These are phyloP conservation scores for Slavum lentiscoides DNA, from an alignment of 2,888 invertebrate genomes.

Conservation along the genomic window DNA sequence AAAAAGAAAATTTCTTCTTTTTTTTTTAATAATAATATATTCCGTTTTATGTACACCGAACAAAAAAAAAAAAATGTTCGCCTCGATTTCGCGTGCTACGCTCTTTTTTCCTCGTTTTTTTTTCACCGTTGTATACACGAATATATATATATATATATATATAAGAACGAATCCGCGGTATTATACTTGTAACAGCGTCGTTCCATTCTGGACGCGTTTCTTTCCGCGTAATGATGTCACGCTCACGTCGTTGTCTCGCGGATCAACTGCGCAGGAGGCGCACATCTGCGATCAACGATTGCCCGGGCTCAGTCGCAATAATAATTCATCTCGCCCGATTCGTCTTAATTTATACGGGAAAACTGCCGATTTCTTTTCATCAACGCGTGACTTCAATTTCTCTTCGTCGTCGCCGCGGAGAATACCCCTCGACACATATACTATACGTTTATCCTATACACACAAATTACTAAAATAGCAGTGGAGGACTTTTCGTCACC, in stretches of 20 bases:
- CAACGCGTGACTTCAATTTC: neutral
- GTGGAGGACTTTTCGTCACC: no score
- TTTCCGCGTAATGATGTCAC: slow-evolving; percentile 39
- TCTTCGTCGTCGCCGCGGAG: neutral
- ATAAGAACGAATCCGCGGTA: slow-evolving; percentile 15
- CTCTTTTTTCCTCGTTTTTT: no score
- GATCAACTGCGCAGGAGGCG: slow-evolving; percentile 24
- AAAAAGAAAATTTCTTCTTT: no score
- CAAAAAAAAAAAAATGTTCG: no score
- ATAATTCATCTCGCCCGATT: slow-evolving; percentile 25
- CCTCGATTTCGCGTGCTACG: no score
- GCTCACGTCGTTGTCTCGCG: slow-evolving; percentile 24
- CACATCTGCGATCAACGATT: slow-evolving; percentile 34
- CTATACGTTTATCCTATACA: no score
- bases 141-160: neutral
- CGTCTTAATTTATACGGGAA: slow-evolving; percentile 27
- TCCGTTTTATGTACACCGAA: no score
- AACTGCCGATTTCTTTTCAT: slow-evolving; percentile 34
- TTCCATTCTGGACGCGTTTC: slow-evolving; percentile 15
- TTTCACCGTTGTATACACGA: no score
- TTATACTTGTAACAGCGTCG: neutral
- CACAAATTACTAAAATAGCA: no score
- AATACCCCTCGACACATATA: no score
- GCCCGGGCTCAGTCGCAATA: neutral
- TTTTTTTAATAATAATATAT: no score